Conservation (phyloP, 2,113 vertebrate genomes). For the Macrotis lagotis region DNA sequence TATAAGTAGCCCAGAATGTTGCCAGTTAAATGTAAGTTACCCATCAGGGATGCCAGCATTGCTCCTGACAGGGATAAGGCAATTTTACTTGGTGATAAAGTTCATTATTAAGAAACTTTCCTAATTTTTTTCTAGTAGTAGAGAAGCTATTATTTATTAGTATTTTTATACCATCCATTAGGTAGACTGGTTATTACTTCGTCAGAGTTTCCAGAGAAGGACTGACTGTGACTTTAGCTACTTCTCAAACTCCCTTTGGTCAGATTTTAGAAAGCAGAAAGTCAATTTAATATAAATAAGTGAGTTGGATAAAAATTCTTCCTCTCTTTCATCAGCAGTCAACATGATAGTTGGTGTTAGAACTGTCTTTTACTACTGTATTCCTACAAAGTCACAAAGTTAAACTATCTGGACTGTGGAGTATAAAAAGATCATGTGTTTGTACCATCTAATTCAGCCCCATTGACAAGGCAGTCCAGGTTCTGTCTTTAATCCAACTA, state of each 20-base stretch:
- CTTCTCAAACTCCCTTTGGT: slow-evolving; percentile 21
- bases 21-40: slow-evolving; percentile 83
- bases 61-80: slow-evolving; percentile 76
- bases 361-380: slow-evolving; percentile 12
- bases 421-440: neutral
- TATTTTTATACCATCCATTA: slow-evolving; percentile 3
- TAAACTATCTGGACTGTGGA: neutral
- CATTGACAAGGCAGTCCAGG: neutral
- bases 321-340: neutral
- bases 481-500: neutral
- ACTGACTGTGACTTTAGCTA: slow-evolving; percentile 4
- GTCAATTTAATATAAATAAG: neutral
- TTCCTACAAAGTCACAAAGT: neutral
- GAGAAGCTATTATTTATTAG: neutral
- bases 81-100: slow-evolving; percentile 72
- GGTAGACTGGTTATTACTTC: neutral
- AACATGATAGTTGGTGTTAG: neutral
- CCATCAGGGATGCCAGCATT: slow-evolving; percentile 80
- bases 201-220: neutral
- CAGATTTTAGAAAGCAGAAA: slow-evolving; percentile 37
- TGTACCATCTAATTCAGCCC: neutral
- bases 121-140: slow-evolving; percentile 9
- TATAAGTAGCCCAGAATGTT: slow-evolving; percentile 81
- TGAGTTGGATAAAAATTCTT: slow-evolving; percentile 1
- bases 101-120: slow-evolving; percentile 51